Evolutionary conservation across 1,140 invertebrate species (phyloP).

Genomic region (Ips typographus): DNA sequence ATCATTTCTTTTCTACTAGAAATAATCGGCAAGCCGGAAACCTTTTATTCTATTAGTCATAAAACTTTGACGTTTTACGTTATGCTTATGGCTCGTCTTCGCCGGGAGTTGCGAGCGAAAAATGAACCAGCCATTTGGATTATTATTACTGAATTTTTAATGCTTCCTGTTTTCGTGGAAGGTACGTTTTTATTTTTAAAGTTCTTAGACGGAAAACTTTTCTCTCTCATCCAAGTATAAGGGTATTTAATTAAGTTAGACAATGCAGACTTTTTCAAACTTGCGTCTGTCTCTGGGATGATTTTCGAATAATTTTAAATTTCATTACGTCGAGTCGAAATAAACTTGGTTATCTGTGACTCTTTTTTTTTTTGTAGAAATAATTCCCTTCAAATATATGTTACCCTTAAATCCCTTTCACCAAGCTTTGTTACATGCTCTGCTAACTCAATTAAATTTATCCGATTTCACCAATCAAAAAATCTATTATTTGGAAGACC

Average conservation of each 20-base stretch:
- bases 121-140: background rate
- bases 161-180: constrained; percentile 15
- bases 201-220: constrained; percentile 16
- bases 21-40: too few relatives aligned
- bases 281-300: background rate
- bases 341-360: background rate
- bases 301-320: constrained; percentile 9
- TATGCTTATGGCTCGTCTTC: too few relatives aligned
- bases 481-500: too few relatives aligned
- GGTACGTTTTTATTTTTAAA: constrained; percentile 1
- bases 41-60: too few relatives aligned
- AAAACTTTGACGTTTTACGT: too few relatives aligned
- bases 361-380: background rate
- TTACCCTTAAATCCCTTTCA: too few relatives aligned
- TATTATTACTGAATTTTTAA: constrained; percentile 13
- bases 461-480: too few relatives aligned
- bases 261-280: constrained; percentile 11
- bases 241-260: constrained; percentile 19
- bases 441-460: too few relatives aligned
- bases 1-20: too few relatives aligned
- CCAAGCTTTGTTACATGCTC: too few relatives aligned
- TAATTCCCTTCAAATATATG: too few relatives aligned
- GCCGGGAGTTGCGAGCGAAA: background rate
- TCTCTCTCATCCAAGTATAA: background rate
- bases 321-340: background rate